Conservation (phyloP, 2,888 invertebrate genomes). For the Trichacis sp. region DNA sequence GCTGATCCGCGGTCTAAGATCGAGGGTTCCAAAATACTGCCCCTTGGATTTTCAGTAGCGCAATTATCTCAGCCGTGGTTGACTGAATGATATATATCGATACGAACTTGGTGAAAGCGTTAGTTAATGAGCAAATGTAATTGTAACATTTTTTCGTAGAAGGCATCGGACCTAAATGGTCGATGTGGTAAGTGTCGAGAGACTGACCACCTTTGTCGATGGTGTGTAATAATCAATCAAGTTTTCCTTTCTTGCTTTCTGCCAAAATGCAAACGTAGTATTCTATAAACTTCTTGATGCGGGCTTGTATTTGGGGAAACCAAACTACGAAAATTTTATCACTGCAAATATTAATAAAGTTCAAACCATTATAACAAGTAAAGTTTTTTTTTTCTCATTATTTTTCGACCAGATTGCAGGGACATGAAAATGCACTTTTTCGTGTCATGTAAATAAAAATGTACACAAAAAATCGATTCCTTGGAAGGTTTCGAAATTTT, state of each 20-base stretch:
- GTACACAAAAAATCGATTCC: no score
- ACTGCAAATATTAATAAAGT: slow-evolving; percentile 3
- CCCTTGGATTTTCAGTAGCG: slow-evolving; percentile 41
- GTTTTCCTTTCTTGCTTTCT: slow-evolving; percentile 47
- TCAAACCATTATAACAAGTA: no score
- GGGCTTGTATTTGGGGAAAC: slow-evolving; percentile 17
- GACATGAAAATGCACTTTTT: no score
- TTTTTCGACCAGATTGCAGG: no score
- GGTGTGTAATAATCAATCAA: slow-evolving; percentile 49
- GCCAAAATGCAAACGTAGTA: slow-evolving; percentile 44
- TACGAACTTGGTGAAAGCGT: slow-evolving; percentile 53
- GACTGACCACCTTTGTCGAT: slow-evolving; percentile 50
- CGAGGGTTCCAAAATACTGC: slow-evolving; percentile 44
- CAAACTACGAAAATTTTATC: slow-evolving; percentile 29
- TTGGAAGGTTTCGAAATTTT: no score
- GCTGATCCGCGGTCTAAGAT: slow-evolving; percentile 46
- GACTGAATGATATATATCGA: slow-evolving; percentile 54
- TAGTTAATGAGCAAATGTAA: slow-evolving; percentile 51
- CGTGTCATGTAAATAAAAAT: no score
- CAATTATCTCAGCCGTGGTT: slow-evolving; percentile 29
- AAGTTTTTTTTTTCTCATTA: slow-evolving; percentile 16
- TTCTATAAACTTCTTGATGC: slow-evolving; percentile 5
- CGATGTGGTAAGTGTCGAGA: slow-evolving; percentile 53
- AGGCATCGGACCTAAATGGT: slow-evolving; percentile 55
- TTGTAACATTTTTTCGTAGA: slow-evolving; percentile 30